phyloP scores from a whole-genome alignment of 2,888 invertebrate genomes.

The Nysson spinosus region DNA sequence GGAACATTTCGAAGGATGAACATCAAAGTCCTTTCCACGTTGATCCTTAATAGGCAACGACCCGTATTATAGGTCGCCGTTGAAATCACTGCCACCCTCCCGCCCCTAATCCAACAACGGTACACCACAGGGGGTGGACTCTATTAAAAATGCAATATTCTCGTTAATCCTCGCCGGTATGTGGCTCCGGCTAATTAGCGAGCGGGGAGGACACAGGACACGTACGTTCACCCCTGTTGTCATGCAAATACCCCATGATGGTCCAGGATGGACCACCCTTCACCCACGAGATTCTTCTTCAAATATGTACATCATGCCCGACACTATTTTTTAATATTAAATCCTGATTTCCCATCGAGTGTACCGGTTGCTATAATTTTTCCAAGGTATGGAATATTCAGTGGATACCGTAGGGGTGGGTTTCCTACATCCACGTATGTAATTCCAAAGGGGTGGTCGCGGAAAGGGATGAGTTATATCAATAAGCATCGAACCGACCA shows the following conservation, averaged over 20 bases:
- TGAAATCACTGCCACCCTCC: conserved; percentile 48
- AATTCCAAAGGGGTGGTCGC: conserved; percentile 13
- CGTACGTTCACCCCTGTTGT: conserved; percentile 66
- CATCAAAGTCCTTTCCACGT: conserved; percentile 40
- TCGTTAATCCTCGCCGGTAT: conserved; percentile 71
- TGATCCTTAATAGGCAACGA: conserved; percentile 42
- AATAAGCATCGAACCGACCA: conserved; percentile 70
- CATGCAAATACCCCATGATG: conserved; percentile 68
- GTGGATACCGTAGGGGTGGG: conserved; percentile 2
- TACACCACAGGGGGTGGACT: conserved; percentile 55
- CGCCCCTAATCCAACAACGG: conserved; percentile 4
- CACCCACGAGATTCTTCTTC: too few species aligned
- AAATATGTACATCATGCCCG: too few species aligned
- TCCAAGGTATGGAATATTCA: conserved; percentile 2
- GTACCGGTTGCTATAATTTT: too few species aligned
- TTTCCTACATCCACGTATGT: conserved; percentile 2
- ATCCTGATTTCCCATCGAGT: too few species aligned
- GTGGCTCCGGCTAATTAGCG: conserved; percentile 72
- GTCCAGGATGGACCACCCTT: conserved; percentile 48
- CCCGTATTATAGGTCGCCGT: conserved; percentile 39
- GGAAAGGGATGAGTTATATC: conserved; percentile 61
- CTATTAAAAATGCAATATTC: conserved; percentile 76
- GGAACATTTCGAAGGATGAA: conserved; percentile 26
- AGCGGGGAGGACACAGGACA: conserved; percentile 57
- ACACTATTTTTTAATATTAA: too few species aligned